A percentile compares a stretch with the other conserved stretches of the same genome.
These are phyloP conservation scores for Poeciliopsis paucimaculata DNA, from an alignment of 2,797 vertebrate species.

Conservation along the genomic window DNA sequence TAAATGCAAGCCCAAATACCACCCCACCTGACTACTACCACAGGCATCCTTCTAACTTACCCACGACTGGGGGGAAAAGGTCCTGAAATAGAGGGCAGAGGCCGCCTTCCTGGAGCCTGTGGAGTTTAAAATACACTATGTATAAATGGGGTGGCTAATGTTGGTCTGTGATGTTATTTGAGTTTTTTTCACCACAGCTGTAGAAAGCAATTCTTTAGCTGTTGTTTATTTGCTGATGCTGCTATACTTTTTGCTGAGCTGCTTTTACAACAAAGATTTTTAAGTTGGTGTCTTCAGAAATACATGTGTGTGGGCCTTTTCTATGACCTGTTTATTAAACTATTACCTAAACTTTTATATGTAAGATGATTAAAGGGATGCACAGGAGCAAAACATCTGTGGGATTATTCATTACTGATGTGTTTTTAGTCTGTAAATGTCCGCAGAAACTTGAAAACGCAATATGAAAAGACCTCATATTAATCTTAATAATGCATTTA, in stretches of 20 bases:
- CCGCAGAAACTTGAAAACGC: constrained; percentile 63
- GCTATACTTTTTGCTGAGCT: constrained; percentile 52
- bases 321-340: constrained; percentile 34
- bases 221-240: constrained; percentile 65
- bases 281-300: constrained; percentile 49
- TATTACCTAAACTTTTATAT: constrained; percentile 49
- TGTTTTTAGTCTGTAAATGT: constrained; percentile 44
- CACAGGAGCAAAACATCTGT: constrained; percentile 34
- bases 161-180: constrained; percentile 75
- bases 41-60: constrained; percentile 79
- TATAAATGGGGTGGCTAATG: constrained; percentile 73
- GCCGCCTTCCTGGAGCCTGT: constrained; percentile 76
- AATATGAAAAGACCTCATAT: constrained; percentile 60
- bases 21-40: constrained; percentile 82
- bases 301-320: constrained; percentile 39
- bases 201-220: constrained; percentile 61
- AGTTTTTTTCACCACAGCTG: constrained; percentile 66
- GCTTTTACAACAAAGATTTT: constrained; percentile 43
- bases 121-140: constrained; percentile 75
- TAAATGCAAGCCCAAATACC: constrained; percentile 86
- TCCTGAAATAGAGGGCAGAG: constrained; percentile 79
- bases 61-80: constrained; percentile 79
- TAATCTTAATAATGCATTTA: constrained; percentile 66
- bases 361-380: constrained; percentile 32
- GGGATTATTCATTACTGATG: constrained; percentile 45